Percentiles rank a stretch among this genome's conserved stretches.
Evolutionary conservation across 1,140 invertebrate genomes (phyloP).

Genomic region (Acromyrmex heyeri): DNA sequence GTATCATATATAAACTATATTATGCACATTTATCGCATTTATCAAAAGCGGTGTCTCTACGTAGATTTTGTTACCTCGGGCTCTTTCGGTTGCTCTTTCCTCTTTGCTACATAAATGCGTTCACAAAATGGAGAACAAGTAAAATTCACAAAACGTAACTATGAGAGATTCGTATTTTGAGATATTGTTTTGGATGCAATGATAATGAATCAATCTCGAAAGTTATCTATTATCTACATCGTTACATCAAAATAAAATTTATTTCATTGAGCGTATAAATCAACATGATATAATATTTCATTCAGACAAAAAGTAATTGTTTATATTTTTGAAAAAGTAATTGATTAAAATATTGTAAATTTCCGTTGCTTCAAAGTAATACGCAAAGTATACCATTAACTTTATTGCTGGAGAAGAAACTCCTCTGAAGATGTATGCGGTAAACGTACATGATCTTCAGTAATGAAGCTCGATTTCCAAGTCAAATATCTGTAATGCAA

Average conservation of each 20-base stretch:
- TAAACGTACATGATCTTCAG: slow-evolving; percentile 20
- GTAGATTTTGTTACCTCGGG: slow-evolving; percentile 52
- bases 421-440: background rate
- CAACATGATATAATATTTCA: background rate
- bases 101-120: slow-evolving; percentile 7
- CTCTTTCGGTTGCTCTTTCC: slow-evolving; percentile 22
- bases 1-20: slow-evolving; percentile 58
- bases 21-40: slow-evolving; percentile 60
- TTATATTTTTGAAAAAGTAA: background rate
- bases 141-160: slow-evolving; percentile 23
- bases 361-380: background rate
- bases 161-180: background rate
- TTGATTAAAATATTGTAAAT: slow-evolving; percentile 9
- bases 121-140: background rate
- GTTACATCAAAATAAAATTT: background rate
- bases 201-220: background rate
- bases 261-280: background rate
- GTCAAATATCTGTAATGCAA: slow-evolving; percentile 62
- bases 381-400: slow-evolving; percentile 13
- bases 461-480: slow-evolving; percentile 60
- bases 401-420: slow-evolving; percentile 37
- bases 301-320: background rate
- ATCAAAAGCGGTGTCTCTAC: slow-evolving; percentile 41
- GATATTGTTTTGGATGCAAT: background rate
- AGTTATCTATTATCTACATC: background rate